Base-by-base conservation (phyloP, 2,797 vertebrate genomes). In the Anas bernieri region DNA sequence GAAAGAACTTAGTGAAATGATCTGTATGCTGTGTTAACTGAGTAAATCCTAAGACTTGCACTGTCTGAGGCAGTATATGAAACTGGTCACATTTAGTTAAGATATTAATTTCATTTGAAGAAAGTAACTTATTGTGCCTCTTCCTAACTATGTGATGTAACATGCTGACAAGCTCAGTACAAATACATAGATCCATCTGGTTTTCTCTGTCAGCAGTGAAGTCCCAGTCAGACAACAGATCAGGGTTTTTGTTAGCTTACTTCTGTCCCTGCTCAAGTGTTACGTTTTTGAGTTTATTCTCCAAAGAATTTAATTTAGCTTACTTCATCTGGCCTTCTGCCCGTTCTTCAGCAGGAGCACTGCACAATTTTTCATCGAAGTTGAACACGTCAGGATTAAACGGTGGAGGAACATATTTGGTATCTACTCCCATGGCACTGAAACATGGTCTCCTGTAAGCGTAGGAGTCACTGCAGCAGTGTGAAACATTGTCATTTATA, bases 331-430 rank as follows among this genome's bases (percentile, higher is more conserved):
- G 95, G 66, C 86, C 93, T 4, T 8, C 0, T 25, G 97, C 76
- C 1, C 18, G 79, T 37, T 97, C 94, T 6, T 31, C 20, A 1
- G 91, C 43, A 3, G 97, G 7, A 80, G 97, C 91, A 2, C 5
- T 62, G 91, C 98, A 98, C 30, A 98, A 9, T 7, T 97, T 93
- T 1, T 92, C 86, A 3, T 97, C 97, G 2, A 98, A 98, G 26
- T 31, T 96, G 95, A 98, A 98, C 48, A 96, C 79, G 0, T 80
- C 86, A 0, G 95, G 96, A 41, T 88, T 33, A 4, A 98, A 97
- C 0, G 77, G 2, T 10, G 97, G 97, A 39, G 97, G 97, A 39
- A 91, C 94, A 0, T 96, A 98, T 77, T 95, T 90, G 21, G 97
- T 94, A 6, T 98, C 97, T 0, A 23, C 5, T 1, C 69, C 54